phyloP scores from a whole-genome alignment of 2,113 vertebrate genomes.

The Odocoileus hemionus region DNA sequence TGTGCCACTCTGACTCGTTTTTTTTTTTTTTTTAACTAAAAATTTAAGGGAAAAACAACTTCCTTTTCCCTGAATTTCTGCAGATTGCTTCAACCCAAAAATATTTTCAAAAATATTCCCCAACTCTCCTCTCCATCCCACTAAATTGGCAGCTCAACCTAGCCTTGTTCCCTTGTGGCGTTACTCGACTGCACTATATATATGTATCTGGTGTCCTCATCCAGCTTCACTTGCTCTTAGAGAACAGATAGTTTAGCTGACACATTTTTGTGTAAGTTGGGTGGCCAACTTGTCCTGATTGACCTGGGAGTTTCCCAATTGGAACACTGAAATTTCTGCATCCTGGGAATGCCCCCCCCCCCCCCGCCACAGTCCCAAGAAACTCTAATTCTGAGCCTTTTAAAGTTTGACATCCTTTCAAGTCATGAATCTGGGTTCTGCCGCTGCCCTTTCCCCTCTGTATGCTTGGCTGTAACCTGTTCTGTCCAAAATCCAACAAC shows the following conservation, averaged over 20 bases:
- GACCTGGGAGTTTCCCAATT: neutral
- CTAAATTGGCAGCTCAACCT: neutral
- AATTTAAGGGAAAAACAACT: neutral
- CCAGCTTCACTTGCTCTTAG: no score
- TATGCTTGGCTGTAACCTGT: neutral
- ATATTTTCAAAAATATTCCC: neutral
- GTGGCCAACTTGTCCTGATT: neutral
- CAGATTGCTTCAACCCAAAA: constrained; percentile 27
- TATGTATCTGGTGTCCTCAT: neutral
- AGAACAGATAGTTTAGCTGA: neutral
- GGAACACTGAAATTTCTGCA: neutral
- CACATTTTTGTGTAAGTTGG: neutral
- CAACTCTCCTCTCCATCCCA: neutral
- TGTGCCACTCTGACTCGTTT: neutral
- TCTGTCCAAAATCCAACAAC: neutral
- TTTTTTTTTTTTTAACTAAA: neutral
- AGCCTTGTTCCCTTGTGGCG: neutral
- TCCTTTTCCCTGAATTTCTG: neutral
- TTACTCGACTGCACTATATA: fast-evolving
- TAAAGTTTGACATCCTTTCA: neutral
- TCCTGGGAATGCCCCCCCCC: neutral
- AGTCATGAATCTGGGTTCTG: neutral
- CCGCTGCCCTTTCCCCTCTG: fast-evolving
- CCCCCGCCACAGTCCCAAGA: neutral
- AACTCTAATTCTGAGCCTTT: neutral